A percentile compares a stretch with the other conserved stretches of the same genome.
Conservation (phyloP, 2,113 vertebrate species). For the Menura novaehollandiae region DNA sequence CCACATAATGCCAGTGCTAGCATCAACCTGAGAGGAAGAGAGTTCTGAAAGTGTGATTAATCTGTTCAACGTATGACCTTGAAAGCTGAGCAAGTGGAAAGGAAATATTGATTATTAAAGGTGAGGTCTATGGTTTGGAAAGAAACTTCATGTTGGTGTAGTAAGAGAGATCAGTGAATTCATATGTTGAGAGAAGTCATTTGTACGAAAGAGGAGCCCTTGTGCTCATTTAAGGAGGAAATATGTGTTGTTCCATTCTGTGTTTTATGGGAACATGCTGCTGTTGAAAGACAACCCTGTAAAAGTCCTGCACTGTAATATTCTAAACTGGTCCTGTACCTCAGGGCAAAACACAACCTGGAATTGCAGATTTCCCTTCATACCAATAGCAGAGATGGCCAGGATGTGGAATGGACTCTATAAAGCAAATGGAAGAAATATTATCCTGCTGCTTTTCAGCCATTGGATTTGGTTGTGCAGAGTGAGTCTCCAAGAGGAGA, state of each 20-base stretch:
- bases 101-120: conserved; percentile 55
- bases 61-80: conserved; percentile 14
- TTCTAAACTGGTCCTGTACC: background rate
- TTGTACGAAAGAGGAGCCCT: conserved; percentile 35
- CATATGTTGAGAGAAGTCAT: background rate
- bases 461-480: background rate
- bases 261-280: background rate
- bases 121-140: conserved; percentile 38
- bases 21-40: background rate
- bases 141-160: background rate
- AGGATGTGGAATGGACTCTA: background rate
- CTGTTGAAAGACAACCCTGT: conserved; percentile 39
- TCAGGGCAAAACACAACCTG: background rate
- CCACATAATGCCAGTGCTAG: background rate
- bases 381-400: background rate
- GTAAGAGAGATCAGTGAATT: conserved; percentile 11
- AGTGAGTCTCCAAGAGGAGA: background rate
- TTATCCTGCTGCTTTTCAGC: background rate
- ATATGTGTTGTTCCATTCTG: background rate
- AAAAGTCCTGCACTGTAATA: background rate
- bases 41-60: conserved; percentile 40
- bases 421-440: background rate
- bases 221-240: background rate
- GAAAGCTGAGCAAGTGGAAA: conserved; percentile 41
- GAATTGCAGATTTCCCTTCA: background rate